Percentiles rank a stretch among this genome's conserved stretches.
Evolutionary conservation across 2,797 vertebrate genomes (phyloP).

Genomic region (Anas bahamensis): DNA sequence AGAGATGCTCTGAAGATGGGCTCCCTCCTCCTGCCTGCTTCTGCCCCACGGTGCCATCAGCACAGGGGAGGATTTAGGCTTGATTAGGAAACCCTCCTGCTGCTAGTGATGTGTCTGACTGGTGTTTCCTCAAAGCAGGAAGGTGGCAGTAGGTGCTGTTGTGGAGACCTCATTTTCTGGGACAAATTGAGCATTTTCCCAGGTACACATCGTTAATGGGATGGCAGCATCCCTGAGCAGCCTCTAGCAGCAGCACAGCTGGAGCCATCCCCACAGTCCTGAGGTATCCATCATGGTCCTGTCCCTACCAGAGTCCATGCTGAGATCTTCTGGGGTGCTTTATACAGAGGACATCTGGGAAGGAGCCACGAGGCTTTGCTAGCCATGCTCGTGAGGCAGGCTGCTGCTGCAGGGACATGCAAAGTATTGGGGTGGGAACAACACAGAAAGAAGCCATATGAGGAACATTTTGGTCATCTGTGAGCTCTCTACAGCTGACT

Average conservation of each 20-base stretch:
- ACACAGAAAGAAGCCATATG: not conserved
- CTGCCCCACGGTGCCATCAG: not conserved
- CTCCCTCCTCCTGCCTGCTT: not conserved
- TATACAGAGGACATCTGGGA: not conserved
- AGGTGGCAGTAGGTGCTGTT: not conserved
- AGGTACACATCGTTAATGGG: not conserved
- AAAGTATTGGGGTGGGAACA: fast-evolving
- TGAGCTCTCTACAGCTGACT: not conserved
- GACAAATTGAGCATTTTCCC: not conserved
- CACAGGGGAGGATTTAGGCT: not conserved
- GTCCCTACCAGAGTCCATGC: not conserved
- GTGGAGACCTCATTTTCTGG: not conserved
- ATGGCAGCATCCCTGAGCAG: not conserved
- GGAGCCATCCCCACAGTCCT: fast-evolving
- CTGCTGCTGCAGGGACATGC: not conserved
- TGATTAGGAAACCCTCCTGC: not conserved
- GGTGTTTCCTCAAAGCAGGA: not conserved
- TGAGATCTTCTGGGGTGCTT: not conserved
- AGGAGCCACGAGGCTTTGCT: not conserved
- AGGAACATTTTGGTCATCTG: not conserved
- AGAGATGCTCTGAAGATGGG: not conserved
- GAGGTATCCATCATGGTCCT: not conserved
- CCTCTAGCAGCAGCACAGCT: not conserved
- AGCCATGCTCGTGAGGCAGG: not conserved
- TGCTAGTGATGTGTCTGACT: not conserved